phyloP scores from a whole-genome alignment of 2,113 vertebrate genomes.

The Cyphomyrus discorhynchus region DNA sequence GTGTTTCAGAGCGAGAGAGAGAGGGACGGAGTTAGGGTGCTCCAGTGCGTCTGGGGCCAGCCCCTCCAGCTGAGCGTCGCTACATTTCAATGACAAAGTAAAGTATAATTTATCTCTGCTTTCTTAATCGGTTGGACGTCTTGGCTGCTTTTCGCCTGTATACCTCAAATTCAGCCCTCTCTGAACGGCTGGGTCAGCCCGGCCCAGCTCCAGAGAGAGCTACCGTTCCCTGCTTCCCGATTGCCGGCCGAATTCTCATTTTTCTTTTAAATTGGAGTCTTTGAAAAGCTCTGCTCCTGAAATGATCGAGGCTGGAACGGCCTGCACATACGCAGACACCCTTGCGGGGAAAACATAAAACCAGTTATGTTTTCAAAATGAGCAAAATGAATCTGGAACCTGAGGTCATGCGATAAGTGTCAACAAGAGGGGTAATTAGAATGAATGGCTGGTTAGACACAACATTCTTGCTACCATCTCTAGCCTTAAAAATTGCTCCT shows the following conservation, averaged over 20 bases:
- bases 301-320: neutral
- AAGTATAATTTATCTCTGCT: neutral
- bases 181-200: neutral
- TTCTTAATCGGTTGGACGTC: neutral
- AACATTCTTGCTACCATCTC: neutral
- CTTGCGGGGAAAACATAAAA: neutral
- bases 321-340: neutral
- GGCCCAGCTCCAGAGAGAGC: neutral
- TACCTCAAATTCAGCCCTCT: neutral
- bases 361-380: neutral
- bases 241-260: neutral
- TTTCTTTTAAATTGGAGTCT: neutral
- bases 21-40: neutral
- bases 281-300: neutral
- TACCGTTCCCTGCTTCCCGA: neutral
- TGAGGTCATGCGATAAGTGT: neutral
- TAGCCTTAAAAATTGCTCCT: neutral
- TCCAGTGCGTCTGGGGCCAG: neutral
- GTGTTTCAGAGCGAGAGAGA: constrained; percentile 14
- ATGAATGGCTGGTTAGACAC: neutral
- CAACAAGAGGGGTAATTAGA: neutral
- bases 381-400: neutral
- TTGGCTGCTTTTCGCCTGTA: neutral
- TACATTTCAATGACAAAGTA: neutral
- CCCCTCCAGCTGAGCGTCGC: neutral